Percentiles rank a stretch among this genome's conserved stretches.
Evolutionary conservation across 2,797 vertebrate genomes (phyloP).

Genomic region (Phoxinus dragarum): DNA sequence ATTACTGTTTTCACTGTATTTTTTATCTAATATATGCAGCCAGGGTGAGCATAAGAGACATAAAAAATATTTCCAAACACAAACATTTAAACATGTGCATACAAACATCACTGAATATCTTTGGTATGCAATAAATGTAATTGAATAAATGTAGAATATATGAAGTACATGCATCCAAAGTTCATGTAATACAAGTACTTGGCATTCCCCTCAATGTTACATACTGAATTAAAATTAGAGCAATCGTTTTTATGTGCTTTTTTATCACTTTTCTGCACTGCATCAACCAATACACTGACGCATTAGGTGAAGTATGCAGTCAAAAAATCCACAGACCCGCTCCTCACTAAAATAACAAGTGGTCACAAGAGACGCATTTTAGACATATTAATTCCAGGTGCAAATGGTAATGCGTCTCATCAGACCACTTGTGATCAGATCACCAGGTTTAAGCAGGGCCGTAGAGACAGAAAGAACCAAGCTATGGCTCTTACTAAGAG

Average conservation of each 20-base stretch:
- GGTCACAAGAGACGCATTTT: neutral
- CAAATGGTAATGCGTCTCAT: conserved; percentile 1
- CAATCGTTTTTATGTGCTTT: neutral
- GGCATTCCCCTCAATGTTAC: neutral
- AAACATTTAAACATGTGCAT: neutral
- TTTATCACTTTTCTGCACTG: neutral
- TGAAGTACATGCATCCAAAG: neutral
- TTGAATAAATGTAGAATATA: neutral
- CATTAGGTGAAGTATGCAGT: neutral
- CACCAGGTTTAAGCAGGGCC: neutral
- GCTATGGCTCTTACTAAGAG: neutral
- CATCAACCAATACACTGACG: neutral
- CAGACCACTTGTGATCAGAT: neutral
- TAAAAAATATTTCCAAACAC: neutral
- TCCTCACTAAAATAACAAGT: neutral
- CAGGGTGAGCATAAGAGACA: neutral
- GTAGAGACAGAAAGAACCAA: neutral
- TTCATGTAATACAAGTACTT: neutral
- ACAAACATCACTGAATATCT: neutral
- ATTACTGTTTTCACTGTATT: neutral
- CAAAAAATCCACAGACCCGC: neutral
- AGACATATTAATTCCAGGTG: neutral
- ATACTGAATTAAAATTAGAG: neutral
- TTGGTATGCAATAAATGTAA: neutral
- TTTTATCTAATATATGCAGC: neutral